Percentiles rank a stretch among this genome's conserved stretches.
These are phyloP conservation scores for Odocoileus hemionus DNA, from an alignment of 2,113 vertebrate genomes.

Conservation along the genomic window DNA sequence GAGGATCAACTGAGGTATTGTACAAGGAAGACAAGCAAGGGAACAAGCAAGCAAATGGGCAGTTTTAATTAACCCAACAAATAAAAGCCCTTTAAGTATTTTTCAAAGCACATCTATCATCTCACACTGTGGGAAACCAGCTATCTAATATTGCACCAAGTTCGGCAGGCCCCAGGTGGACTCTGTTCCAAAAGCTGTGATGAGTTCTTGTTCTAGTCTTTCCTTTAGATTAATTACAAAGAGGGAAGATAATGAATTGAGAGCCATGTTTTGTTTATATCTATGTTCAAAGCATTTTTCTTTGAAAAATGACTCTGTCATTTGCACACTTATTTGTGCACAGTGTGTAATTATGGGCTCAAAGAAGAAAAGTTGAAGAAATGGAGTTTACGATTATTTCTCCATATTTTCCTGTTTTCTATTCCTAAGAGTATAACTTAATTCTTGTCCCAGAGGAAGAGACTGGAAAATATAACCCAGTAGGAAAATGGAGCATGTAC, in stretches of 20 bases:
- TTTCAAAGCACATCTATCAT: conserved; percentile 5
- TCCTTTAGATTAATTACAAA: conserved; percentile 32
- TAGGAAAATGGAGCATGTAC: neutral
- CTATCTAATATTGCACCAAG: neutral
- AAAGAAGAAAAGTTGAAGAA: neutral
- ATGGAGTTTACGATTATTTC: conserved; percentile 1
- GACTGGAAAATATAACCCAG: neutral
- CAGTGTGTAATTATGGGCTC: neutral
- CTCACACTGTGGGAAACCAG: neutral
- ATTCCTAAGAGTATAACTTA: neutral
- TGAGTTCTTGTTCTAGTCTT: conserved; percentile 37
- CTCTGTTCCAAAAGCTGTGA: conserved; percentile 12
- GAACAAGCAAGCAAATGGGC: neutral
- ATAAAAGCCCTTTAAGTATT: conserved; percentile 41
- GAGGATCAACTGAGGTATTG: neutral
- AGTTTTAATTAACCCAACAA: conserved; percentile 33
- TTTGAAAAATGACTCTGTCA: conserved; percentile 13
- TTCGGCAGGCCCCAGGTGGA: neutral
- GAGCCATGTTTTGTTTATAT: neutral
- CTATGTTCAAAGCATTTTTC: conserved; percentile 30
- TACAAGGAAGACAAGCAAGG: neutral
- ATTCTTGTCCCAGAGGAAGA: neutral
- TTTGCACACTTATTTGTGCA: neutral
- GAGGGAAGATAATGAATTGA: neutral
- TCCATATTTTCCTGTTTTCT: neutral